Evolutionary conservation across 2,113 vertebrate species (phyloP).

Genomic region (Plestiodon gilberti): DNA sequence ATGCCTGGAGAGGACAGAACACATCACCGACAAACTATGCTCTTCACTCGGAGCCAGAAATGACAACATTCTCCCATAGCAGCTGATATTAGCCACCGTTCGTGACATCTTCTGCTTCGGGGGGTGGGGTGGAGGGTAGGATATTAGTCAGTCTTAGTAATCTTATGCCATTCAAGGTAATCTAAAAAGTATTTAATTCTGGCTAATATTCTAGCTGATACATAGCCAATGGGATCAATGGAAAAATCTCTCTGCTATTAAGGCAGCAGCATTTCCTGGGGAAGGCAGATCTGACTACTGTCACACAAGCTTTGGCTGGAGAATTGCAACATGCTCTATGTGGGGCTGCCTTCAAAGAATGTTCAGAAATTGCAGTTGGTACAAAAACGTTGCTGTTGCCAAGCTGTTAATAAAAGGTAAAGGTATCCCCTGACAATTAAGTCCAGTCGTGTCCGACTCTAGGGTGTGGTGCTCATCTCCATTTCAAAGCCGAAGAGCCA

Average conservation of each 20-base stretch:
- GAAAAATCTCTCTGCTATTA: not conserved
- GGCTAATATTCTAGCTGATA: not conserved
- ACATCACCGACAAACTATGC: slow-evolving; percentile 27
- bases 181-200: not conserved
- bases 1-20: slow-evolving; percentile 40
- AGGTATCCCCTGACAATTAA: too few relatives aligned
- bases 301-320: too few relatives aligned
- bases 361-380: too few relatives aligned
- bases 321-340: too few relatives aligned
- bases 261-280: too few relatives aligned
- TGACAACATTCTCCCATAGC: slow-evolving; percentile 1
- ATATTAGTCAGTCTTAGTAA: not conserved
- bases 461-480: too few relatives aligned
- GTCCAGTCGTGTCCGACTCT: too few relatives aligned
- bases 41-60: slow-evolving; percentile 7
- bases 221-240: not conserved
- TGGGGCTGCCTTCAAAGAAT: too few relatives aligned
- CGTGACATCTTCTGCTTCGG: slow-evolving; percentile 6
- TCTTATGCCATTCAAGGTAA: not conserved
- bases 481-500: too few relatives aligned
- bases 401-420: too few relatives aligned
- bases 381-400: too few relatives aligned
- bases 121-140: not conserved
- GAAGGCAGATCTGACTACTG: too few relatives aligned
- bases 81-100: not conserved